Base-by-base conservation (phyloP, 2,113 vertebrate species). In the Tetrax tetrax region DNA sequence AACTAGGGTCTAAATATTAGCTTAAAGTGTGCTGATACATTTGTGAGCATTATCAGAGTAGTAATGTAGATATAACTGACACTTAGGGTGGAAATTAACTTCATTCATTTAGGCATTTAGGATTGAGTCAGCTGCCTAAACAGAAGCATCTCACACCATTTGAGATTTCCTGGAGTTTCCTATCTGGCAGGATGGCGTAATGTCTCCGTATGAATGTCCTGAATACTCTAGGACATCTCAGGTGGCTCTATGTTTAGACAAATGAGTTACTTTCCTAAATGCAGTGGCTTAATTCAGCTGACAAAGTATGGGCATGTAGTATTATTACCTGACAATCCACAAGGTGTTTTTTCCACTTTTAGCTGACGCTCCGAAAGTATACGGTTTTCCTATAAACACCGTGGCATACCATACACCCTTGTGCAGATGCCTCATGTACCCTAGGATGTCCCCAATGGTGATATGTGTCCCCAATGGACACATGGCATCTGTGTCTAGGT, bases 31-130 rank as follows among this genome's bases (percentile, higher is more conserved):
- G 74, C 12, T 88, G 87, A 96, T 93, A 90, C 51, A 84, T 83
- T 95, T 95, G 29, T 90, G 81, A 94, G 83, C 37, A 50, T 85
- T 87, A 93, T 95, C 90, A 85, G 78, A 65, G 84, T 82, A 79
- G 48, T 91, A 94, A 91, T 57, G 69, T 12, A 84, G 94, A 76
- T 93, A 93, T 90, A 87, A 80, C 22, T 92, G 70, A 83, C 68
- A 74, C 72, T 93, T 88, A 94, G 75, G 47, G 16, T 72, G 37
- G n/a, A 35, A 96, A 89, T 79, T 35, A 65, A 7, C 35, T 86
- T 87, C 4, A 3, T 43, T 82, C 82, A 64, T 53, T 14, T 8
- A 48, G 29, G 15, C 41, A 41, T 41, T 41, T 41, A 41, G 12
- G 10, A 29, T 92, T 89, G 65, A 83, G 60, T 89, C 31, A 25